These are phyloP conservation scores for Oxytorus armatus DNA, from an alignment of 2,888 invertebrate species.

Conservation along the genomic window DNA sequence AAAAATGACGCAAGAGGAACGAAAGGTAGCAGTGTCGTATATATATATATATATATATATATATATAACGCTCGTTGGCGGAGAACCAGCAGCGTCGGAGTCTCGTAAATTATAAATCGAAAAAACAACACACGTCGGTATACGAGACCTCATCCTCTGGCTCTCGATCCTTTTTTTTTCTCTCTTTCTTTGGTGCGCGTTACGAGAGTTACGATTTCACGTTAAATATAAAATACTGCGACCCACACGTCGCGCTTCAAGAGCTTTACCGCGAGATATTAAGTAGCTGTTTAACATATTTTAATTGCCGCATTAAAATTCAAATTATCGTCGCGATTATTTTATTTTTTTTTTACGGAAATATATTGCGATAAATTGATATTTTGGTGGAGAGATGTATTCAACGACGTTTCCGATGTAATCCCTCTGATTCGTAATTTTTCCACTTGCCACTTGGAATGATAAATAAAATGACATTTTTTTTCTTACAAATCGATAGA, in stretches of 20 bases:
- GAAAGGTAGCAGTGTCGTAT: constrained; percentile 16
- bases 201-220: constrained; percentile 80
- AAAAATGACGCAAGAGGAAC: constrained; percentile 4
- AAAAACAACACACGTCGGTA: constrained; percentile 59
- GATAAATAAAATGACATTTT: too few species aligned
- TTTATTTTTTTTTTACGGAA: constrained; percentile 4
- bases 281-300: constrained; percentile 82
- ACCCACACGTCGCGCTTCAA: constrained; percentile 70
- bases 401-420: not conserved
- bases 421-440: not conserved
- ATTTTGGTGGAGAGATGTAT: not conserved
- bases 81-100: constrained; percentile 64
- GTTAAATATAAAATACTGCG: constrained; percentile 81
- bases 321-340: constrained; percentile 71
- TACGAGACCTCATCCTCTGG: constrained; percentile 31
- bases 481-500: not conserved
- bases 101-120: constrained; percentile 69
- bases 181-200: constrained; percentile 62
- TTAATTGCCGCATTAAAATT: constrained; percentile 80
- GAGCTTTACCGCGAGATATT: constrained; percentile 70
- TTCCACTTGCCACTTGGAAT: not conserved
- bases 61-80: constrained; percentile 12
- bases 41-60: constrained; percentile 7
- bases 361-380: constrained; percentile 2
- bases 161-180: constrained; percentile 13